Evolutionary conservation across 1,140 invertebrate species (phyloP), one percentile per base, ranked within the genome.

Genomic region (Sycobia sp.): DNA sequence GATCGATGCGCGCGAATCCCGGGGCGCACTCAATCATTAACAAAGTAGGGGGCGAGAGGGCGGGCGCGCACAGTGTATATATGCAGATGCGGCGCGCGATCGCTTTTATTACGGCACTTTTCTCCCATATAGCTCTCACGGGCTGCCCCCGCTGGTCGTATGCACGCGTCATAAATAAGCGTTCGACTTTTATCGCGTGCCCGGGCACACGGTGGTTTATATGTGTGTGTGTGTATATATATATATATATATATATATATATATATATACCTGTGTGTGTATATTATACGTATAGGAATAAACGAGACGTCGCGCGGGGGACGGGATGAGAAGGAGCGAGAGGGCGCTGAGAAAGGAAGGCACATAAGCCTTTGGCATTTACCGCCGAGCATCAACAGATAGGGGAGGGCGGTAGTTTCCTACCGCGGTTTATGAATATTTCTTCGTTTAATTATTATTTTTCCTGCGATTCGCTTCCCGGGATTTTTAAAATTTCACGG

Each of bases 121-220:
- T 46, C 43, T 16, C 7, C 16, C 11, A 39, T 39, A 9, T 39
- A 9, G 3, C 36, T 39, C 5, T 39, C 13, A 29, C n/a, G n/a
- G 4, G 36, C 44, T 23, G 16, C 14, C 27, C 11, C 27, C 14
- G 29, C 27, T 2, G 14, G 16, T 7, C 10, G 14, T 3, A 5
- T n/a, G 46, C 13, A 22, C 49, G 20, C 4, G 27, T 44, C 3
- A 18, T 58, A 58, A 58, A 58, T 58, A 58, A 57, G 3, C 16
- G 20, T 36, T 57, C 41, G 55, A 47, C 55, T 47, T 58, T 58
- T 58, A 58, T 58, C 43, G 32, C 41, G 14, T n/a, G 14, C 5
- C n/a, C n/a, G n/a, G n/a, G n/a, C n/a, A n/a, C n/a, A n/a, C n/a
- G n/a, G n/a, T n/a, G n/a, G n/a, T n/a, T n/a, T n/a, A n/a, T n/a